Conservation (phyloP, 2,113 vertebrate genomes). For the Trochalopteron elliotii region DNA sequence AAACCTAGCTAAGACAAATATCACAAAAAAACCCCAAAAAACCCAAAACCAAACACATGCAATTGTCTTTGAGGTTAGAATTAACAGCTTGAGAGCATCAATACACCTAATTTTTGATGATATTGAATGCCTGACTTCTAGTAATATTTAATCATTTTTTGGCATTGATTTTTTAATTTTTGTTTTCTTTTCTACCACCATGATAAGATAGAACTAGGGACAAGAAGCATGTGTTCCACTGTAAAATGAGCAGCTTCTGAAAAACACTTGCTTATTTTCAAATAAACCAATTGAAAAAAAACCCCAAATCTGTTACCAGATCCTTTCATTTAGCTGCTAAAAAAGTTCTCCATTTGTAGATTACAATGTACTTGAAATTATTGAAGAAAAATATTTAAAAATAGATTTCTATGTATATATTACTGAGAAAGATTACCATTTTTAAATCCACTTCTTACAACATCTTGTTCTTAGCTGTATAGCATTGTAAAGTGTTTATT, state of each 20-base stretch:
- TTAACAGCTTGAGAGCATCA: background rate
- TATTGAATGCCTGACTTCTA: background rate
- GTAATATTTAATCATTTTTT: background rate
- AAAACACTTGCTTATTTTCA: background rate
- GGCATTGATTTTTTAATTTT: no score
- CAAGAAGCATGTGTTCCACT: background rate
- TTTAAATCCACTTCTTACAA: background rate
- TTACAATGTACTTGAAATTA: background rate
- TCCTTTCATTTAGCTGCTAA: background rate
- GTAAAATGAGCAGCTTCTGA: background rate
- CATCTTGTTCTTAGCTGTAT: background rate
- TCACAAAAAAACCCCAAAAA: background rate
- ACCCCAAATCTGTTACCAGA: fast-evolving
- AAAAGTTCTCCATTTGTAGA: background rate
- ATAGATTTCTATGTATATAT: background rate
- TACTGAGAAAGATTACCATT: background rate
- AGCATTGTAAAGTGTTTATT: background rate
- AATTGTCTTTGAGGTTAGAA: background rate
- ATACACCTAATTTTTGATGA: background rate
- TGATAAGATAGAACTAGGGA: background rate
- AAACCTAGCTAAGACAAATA: background rate
- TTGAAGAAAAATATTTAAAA: background rate
- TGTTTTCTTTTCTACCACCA: background rate
- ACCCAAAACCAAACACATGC: no score
- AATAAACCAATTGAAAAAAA: background rate